Evolutionary conservation across 64 coral and sea anemone species (phyloP).

Genomic region (Orbicella faveolata): DNA sequence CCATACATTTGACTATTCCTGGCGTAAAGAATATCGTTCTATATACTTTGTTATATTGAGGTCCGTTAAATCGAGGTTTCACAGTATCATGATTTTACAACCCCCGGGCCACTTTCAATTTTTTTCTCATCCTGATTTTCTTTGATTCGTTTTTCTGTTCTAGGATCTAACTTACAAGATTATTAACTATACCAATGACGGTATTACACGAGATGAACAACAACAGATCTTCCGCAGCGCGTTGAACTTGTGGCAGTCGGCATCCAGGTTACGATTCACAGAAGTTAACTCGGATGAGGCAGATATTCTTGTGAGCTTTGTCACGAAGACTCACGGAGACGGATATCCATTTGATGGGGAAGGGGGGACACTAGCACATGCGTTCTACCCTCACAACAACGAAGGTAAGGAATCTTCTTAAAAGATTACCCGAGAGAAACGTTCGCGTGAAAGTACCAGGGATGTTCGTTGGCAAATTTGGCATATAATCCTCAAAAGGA

Average conservation of each 20-base stretch:
- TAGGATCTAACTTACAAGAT: conserved; percentile 73
- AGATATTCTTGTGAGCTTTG: conserved; percentile 66
- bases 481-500: no score
- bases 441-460: no score
- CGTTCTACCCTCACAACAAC: conserved; percentile 63
- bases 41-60: no score
- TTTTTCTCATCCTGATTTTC: not conserved
- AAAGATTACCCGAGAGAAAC: not conserved
- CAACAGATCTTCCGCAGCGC: conserved; percentile 34
- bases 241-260: conserved; percentile 47
- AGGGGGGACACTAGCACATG: conserved; percentile 67
- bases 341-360: conserved; percentile 73
- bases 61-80: no score
- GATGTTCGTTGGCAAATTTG: no score
- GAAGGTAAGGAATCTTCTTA: conserved; percentile 4
- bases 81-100: no score
- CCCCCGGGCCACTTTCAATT: no score
- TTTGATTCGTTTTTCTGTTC: not conserved
- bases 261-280: conserved; percentile 32
- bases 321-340: conserved; percentile 24
- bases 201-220: conserved; percentile 7
- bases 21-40: no score
- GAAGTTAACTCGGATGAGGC: conserved; percentile 30
- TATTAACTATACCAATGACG: not conserved
- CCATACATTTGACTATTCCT: no score